Base-by-base conservation (phyloP, 2,888 invertebrate species). In the Penaeus monodon region DNA sequence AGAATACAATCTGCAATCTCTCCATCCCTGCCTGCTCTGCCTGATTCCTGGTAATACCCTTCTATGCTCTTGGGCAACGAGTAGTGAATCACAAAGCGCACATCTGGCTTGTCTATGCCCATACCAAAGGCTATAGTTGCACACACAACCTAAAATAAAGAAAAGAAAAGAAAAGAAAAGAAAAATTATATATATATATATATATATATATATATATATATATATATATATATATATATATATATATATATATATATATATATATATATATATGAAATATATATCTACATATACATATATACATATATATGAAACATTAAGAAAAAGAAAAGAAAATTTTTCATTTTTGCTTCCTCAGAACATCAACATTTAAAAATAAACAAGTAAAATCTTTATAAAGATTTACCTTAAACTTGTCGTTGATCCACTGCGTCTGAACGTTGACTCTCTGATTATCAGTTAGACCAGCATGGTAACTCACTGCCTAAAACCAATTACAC, bases 51-150 rank as follows among this genome's bases (percentile, higher is more conserved):
- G 93, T 99, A 99, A 92, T 97, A 99, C 0, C 97, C 98, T 93
- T 99, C 99, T 91, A 99, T 96, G 0, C 97, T 97, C 93, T 98
- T 98, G 65, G 99, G 98, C 91, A 99, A 92, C 7, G 97, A 96
- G 93, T 96, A 97, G 92, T 99, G 99, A 85, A 99, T 94, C 3
- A 99, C 99, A 93, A 95, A 98, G 4, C 98, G 83, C 2, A 94
- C 94, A 93, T 99, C 97, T 1, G 99, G 97, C 92, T 99, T 99
- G 93, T 99, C 99, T 89, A 99, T 98, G 29, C 99, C 99, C 99
- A 99, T 99, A 63, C 98, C 98, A 93, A 99, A 99, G 0, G 99
- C 99, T 91, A 99, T 97, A 0, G 99, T 99, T 0, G 99, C 99
- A 91, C 98, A 98, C 84, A 99, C 97, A 68, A 96, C 94, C 93